Evolutionary conservation across 1,140 invertebrate genomes (phyloP).

Genomic region (Paralvinella palmiformis): DNA sequence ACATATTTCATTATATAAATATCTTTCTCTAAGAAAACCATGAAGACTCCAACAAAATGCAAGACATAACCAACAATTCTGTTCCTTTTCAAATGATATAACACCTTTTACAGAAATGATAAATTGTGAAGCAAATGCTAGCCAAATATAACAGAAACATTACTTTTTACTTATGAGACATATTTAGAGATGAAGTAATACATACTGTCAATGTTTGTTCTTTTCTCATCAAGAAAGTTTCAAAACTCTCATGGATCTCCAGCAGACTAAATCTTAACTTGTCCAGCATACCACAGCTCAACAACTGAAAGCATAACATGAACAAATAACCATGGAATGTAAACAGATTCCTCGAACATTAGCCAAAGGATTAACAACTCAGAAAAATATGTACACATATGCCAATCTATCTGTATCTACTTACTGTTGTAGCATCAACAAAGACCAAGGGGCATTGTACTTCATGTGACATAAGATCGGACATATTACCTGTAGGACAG

Average conservation of each 20-base stretch:
- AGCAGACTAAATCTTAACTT: constrained; percentile 79
- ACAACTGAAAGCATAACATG: constrained; percentile 45
- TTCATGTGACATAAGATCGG: constrained; percentile 54
- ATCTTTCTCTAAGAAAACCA: no score
- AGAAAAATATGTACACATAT: not conserved
- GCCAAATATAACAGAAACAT: no score
- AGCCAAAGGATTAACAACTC: not conserved
- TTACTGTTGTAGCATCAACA: constrained; percentile 58
- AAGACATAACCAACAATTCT: no score
- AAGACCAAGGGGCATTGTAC: constrained; percentile 52
- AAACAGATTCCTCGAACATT: no score
- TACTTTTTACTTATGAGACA: no score
- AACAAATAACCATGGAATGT: not conserved
- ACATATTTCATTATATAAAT: not conserved
- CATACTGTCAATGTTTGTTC: constrained; percentile 82
- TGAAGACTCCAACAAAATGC: no score
- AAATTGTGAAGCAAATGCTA: no score
- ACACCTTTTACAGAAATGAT: no score
- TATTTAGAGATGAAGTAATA: not conserved
- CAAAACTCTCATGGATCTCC: constrained; percentile 91
- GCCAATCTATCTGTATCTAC: constrained; percentile 12
- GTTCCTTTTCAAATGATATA: no score
- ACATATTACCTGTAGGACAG: constrained; percentile 36
- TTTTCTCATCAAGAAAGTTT: constrained; percentile 86
- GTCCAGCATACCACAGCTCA: constrained; percentile 60